Conservation (phyloP, 1,140 invertebrate genomes). For the Neoseiulus cucumeris region DNA sequence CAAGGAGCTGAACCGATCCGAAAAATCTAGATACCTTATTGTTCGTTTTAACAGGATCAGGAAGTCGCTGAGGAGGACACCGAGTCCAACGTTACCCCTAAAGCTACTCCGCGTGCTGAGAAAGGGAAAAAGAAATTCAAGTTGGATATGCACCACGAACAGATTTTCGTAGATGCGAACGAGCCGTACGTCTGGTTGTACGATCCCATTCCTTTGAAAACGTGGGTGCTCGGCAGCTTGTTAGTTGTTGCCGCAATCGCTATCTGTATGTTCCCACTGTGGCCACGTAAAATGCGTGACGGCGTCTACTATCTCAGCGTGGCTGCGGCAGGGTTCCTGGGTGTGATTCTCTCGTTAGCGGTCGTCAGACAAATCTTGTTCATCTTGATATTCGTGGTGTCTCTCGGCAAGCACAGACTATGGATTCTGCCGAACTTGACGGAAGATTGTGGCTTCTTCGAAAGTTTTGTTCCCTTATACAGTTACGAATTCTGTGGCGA, state of each 20-base stretch:
- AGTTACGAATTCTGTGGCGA: conserved; percentile 57
- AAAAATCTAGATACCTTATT: too few species aligned
- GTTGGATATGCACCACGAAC: conserved; percentile 86
- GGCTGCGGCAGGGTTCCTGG: conserved; percentile 74
- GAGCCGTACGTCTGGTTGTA: conserved; percentile 98
- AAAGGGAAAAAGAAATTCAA: conserved; percentile 45
- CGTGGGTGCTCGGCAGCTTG: conserved; percentile 78
- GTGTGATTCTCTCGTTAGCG: conserved; percentile 72
- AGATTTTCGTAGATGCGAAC: conserved; percentile 71
- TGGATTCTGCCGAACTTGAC: conserved; percentile 95
- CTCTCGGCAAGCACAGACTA: conserved; percentile 73
- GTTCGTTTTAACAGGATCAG: conserved; percentile 33
- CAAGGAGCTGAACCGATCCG: too few species aligned
- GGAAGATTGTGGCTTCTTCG: conserved; percentile 95
- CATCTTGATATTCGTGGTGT: conserved; percentile 67
- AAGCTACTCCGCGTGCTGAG: conserved; percentile 19
- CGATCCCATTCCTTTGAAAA: conserved; percentile 87
- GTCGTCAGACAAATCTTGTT: conserved; percentile 75
- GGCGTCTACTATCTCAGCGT: conserved; percentile 93
- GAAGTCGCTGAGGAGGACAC: conserved; percentile 22
- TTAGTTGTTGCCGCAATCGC: conserved; percentile 79
- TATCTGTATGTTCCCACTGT: conserved; percentile 92
- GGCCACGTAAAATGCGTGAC: conserved; percentile 78
- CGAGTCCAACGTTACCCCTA: conserved; percentile 32
- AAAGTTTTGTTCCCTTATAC: conserved; percentile 94